Conservation (phyloP, 2,888 invertebrate species). For the Eledona agricola region DNA sequence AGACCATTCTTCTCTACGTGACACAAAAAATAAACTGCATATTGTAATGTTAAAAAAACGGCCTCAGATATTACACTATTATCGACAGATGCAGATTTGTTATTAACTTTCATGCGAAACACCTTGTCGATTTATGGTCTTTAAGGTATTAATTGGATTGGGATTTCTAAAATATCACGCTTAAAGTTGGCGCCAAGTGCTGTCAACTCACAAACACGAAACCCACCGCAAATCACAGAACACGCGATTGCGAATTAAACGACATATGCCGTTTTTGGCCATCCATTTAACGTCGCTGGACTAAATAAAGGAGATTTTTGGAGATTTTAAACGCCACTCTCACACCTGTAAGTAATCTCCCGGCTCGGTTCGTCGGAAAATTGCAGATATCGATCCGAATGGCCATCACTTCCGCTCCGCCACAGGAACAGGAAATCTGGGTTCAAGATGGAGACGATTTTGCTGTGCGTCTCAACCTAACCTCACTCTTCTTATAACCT, state of each 20-base stretch:
- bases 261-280: constrained; percentile 6
- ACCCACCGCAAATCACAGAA: no score
- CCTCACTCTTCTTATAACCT: constrained; percentile 32
- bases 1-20: no score
- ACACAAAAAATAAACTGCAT: neutral
- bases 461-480: constrained; percentile 53
- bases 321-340: neutral
- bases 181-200: constrained; percentile 2
- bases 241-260: neutral
- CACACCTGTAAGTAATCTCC: constrained; percentile 8
- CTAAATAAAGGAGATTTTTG: no score
- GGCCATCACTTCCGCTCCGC: constrained; percentile 61
- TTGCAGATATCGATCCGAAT: constrained; percentile 50
- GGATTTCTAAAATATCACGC: no score
- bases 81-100: no score
- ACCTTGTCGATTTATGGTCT: no score
- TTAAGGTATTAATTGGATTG: no score
- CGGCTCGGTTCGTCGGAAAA: neutral
- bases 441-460: constrained; percentile 65
- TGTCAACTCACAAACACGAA: no score
- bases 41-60: neutral
- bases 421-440: constrained; percentile 72
- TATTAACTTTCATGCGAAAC: no score
- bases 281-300: no score
- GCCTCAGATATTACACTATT: no score